These are phyloP conservation scores for Coendou prehensilis DNA, from an alignment of 2,797 vertebrate genomes.

Conservation along the genomic window DNA sequence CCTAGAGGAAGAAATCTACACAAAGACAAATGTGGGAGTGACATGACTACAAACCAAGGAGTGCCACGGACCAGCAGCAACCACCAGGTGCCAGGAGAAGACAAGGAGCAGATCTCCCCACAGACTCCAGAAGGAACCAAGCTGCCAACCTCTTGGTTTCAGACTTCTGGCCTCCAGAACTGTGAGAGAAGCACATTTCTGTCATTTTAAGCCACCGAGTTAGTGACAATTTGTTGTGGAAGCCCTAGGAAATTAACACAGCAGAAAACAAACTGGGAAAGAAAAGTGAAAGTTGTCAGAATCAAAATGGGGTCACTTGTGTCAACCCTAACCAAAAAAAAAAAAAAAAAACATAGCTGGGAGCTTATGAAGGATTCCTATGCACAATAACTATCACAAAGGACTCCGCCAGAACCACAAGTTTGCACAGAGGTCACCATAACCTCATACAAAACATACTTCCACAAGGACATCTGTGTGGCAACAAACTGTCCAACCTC, in stretches of 20 bases:
- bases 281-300: not conserved
- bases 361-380: not conserved
- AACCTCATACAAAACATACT: not conserved
- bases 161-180: not conserved
- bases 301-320: not conserved
- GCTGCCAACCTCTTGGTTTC: not conserved
- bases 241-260: not conserved
- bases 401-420: not conserved
- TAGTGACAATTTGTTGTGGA: not conserved
- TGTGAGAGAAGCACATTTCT: not conserved
- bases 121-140: not conserved
- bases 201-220: not conserved
- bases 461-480: not conserved
- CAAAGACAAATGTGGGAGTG: not conserved
- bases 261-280: not conserved
- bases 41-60: not conserved
- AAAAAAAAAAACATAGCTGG: not conserved
- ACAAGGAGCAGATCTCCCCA: too few species aligned
- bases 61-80: not conserved
- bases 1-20: rapidly evolving
- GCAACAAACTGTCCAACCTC: not conserved
- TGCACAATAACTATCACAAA: not conserved
- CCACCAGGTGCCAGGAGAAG: not conserved
- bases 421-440: not conserved
- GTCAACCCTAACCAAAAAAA: not conserved